Base-by-base conservation (phyloP, 2,888 invertebrate species). In the Catocala fraxini region DNA sequence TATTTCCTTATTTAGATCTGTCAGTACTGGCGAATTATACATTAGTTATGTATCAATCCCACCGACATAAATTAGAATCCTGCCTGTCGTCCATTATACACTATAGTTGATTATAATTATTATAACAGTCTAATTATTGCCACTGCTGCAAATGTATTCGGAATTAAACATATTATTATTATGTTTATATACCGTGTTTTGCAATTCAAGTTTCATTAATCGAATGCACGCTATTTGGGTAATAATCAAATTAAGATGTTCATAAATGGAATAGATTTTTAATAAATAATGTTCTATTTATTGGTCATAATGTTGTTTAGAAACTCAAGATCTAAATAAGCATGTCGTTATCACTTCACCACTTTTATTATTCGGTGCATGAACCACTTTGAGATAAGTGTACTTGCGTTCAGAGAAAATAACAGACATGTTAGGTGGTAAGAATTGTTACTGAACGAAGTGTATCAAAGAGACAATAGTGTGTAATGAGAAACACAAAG, bases 191-290 rank as follows among this genome's bases (percentile, higher is more conserved):
- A 49, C 52, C 56, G 45, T 59, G 82, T 79, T 83, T 82, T 75
- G 77, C 81, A 80, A 85, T 85, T 84, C 79, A 82, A 82, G 65
- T 77, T 78, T 82, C 82, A 83, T 84, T 77, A 72, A 65, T 71
- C 70, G 86, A 86, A 87, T 86, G 83, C 83, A 79, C 77, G 72
- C 78, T 79, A 78, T 75, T 77, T 71, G 74, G 79, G 77, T 78
- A 71, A 79, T 82, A 84, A 83, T 80, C 75, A 71, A 86, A 83
- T 87, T 84, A 83, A 75, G 70, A 79, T 73, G 72, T 76, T 78
- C 76, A 71, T 70, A 70, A 81, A 78, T 76, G 68, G 73, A 79
- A 77, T 78, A 77, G 71, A 75, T 75, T 77, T 71, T 72, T 68
- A 62, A 63, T 62, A 53, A 58, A 54, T 56, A 63, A 62, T 39